Evolutionary conservation across 2,797 vertebrate species (phyloP), one percentile per base, ranked within the genome.

Genomic region (Acanthopagrus latus): DNA sequence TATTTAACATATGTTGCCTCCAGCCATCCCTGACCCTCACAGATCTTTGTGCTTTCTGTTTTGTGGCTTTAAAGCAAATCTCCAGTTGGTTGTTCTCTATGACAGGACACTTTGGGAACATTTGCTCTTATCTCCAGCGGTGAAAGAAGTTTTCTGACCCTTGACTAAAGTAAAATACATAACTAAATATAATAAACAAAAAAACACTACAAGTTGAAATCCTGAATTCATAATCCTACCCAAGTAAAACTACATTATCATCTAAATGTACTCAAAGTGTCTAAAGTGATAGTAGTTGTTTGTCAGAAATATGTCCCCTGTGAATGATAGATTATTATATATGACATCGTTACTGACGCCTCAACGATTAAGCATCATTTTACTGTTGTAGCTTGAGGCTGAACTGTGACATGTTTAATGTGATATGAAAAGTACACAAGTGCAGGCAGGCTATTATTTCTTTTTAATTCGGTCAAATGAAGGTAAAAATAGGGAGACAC

Each of bases 1-100:
- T 51, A 44, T 83, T 16, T 76, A 23, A 25, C 43, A 48, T 25
- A 13, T 56, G 25, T 66, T 12, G 38, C 59, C 44, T 38, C 17
- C 48, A 55, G 74, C 52, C 51, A 25, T 71, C 41, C 7, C 17
- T 55, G 38, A 38, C 4, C 73, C n/a, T 38, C 7, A 13, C 33
- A 25, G 59, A 51, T 58, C 52, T 81, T 58, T 55, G 18, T 63
- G 46, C 17, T 5, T 43, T 59, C 2, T 33, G 18, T n/a, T 57
- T 2, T 12, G n/a, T 27, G 29, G 63, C 29, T 60, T 64, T 54
- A 47, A 2, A 63, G 21, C 12, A 48, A 21, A 29, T 55, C 14
- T 27, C 10, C 41, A 16, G 29, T 48, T 52, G 47, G 20, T 21
- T 27, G 48, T 73, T 25, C 51, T 59, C 13, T 25, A 54, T 33